These are phyloP conservation scores for Drosophila watanabei DNA, from an alignment of 1,140 invertebrate genomes.

Conservation along the genomic window DNA sequence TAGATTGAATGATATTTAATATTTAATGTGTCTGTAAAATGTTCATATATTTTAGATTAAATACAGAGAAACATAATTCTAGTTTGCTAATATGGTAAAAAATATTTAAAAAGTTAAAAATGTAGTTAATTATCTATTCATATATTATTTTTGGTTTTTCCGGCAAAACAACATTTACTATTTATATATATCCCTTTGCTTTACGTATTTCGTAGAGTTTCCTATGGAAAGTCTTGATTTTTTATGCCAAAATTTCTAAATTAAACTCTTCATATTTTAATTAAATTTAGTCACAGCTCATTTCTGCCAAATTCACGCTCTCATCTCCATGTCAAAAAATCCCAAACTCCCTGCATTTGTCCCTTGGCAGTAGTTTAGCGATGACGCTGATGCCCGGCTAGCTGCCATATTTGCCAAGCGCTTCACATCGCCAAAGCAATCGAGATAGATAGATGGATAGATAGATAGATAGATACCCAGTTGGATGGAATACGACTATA, in stretches of 20 bases:
- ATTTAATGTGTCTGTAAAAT: too few species aligned
- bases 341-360: background rate
- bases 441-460: constrained; percentile 25
- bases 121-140: too few species aligned
- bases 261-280: background rate
- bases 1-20: too few species aligned
- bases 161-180: too few species aligned
- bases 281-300: constrained; percentile 4
- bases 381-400: constrained; percentile 8
- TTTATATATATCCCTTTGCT: too few species aligned
- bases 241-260: background rate
- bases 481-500: constrained; percentile 11
- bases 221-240: background rate
- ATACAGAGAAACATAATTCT: background rate
- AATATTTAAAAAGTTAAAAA: background rate
- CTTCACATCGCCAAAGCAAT: constrained; percentile 66
- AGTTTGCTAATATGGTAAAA: background rate
- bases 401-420: constrained; percentile 63
- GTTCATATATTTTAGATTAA: background rate
- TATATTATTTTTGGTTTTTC: too few species aligned
- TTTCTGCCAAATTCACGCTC: constrained; percentile 17
- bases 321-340: constrained; percentile 19
- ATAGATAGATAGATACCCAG: background rate
- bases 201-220: too few species aligned
- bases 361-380: constrained; percentile 28